Evolutionary conservation across 2,888 invertebrate species (phyloP).

Genomic region (Eucriotettix oculatus): DNA sequence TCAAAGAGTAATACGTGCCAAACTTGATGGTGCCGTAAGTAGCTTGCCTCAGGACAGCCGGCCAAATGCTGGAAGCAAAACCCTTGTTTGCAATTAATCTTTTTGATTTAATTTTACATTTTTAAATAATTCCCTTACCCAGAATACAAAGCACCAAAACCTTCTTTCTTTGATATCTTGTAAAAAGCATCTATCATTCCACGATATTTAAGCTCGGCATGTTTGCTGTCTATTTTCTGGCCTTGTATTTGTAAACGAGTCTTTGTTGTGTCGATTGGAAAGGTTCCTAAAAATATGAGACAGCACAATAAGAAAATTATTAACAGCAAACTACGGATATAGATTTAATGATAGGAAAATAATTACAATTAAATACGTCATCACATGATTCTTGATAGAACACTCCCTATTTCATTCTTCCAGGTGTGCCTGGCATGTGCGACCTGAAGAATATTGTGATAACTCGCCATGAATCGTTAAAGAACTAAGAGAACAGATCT

Average conservation of each 20-base stretch:
- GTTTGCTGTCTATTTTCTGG: conserved; percentile 60
- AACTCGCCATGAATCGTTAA: no score
- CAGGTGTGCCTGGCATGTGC: no score
- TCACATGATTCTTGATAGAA: no score
- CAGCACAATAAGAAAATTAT: no score
- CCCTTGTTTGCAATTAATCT: not conserved
- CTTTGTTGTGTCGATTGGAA: conserved; percentile 93
- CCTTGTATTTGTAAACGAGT: conserved; percentile 89
- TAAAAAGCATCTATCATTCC: conserved; percentile 87
- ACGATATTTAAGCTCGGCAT: conserved; percentile 60
- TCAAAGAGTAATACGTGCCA: conserved; percentile 84
- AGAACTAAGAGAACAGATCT: no score
- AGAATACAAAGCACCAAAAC: conserved; percentile 67
- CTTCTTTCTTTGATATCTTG: conserved; percentile 75
- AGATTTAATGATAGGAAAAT: no score
- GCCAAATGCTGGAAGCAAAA: conserved; percentile 57
- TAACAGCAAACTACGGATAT: no score
- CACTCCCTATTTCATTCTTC: no score
- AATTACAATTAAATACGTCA: no score
- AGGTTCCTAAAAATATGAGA: conserved; percentile 65
- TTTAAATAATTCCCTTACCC: conserved; percentile 37
- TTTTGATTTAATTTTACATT: not conserved
- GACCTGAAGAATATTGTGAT: no score
- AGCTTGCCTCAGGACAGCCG: conserved; percentile 81
- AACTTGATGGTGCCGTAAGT: conserved; percentile 95